phyloP scores from a whole-genome alignment of 2,888 invertebrate species.

The Lordiphosa andalusiaca region DNA sequence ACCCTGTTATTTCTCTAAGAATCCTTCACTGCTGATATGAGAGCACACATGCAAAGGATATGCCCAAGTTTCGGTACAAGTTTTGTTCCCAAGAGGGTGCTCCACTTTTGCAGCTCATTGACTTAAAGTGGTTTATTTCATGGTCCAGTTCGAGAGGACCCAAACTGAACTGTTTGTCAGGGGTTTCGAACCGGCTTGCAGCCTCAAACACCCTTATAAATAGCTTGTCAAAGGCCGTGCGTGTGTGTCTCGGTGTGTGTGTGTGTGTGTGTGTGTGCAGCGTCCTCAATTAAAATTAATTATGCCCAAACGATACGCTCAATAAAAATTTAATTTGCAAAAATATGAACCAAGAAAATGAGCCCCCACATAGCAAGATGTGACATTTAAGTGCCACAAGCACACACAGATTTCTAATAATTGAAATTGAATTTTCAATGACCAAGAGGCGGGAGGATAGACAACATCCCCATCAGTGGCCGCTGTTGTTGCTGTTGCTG shows the following conservation, averaged over 20 bases:
- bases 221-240: constrained; percentile 20
- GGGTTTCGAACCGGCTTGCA: constrained; percentile 8
- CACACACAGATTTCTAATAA: constrained; percentile 45
- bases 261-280: constrained; percentile 20
- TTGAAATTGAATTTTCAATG: constrained; percentile 74
- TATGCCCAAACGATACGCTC: constrained; percentile 74
- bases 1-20: too few species aligned
- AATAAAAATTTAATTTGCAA: constrained; percentile 74
- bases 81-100: too few species aligned
- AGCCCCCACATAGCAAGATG: constrained; percentile 48
- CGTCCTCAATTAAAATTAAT: constrained; percentile 77
- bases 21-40: too few species aligned
- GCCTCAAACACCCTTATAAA: constrained; percentile 11
- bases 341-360: constrained; percentile 67
- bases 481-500: too few species aligned
- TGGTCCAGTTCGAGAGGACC: too few species aligned
- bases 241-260: constrained; percentile 21
- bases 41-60: too few species aligned
- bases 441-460: constrained; percentile 29
- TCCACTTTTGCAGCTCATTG: too few species aligned
- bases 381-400: constrained; percentile 52
- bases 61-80: too few species aligned
- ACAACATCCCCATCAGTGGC: constrained; percentile 12
- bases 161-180: too few species aligned
- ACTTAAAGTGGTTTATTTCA: too few species aligned